Base-by-base conservation (phyloP, 1,140 invertebrate genomes). In the Myzus persicae region DNA sequence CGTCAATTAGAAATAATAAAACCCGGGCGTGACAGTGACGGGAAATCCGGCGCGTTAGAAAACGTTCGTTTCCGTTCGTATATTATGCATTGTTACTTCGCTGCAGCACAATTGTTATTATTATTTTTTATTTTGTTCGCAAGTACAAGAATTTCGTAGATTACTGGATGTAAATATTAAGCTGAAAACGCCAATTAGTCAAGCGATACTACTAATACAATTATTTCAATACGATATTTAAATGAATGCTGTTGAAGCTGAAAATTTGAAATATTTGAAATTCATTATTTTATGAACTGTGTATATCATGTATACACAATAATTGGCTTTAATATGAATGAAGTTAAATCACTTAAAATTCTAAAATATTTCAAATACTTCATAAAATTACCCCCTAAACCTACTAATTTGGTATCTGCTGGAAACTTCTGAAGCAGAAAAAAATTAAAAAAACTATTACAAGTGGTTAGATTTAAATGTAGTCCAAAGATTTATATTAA, bases 1-100 rank as follows among this genome's bases (percentile, higher is more conserved):
- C 59, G 59, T n/a, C 59, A 76, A 76, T 76, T 76, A 76, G n/a
- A 76, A 76, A 76, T 76, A 76, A 76, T 76, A 76, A 76, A 76
- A 76, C n/a, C 11, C n/a, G 59, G 59, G 59, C 59, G 59, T 76
- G n/a, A 76, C 59, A 14, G 0, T 76, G n/a, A 76, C 59, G 59
- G 59, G 59, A 76, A 76, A 76, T 76, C 59, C 59, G 59, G 59
- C 59, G 59, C 59, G 59, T 76, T 76, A 18, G n/a, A 76, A 76
- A 76, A 76, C n/a, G n/a, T n/a, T 76, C 59, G 31, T n/a, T 76
- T 76, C 59, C 59, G 59, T 76, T 76, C 14, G n/a, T 76, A 76
- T 18, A 76, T 18, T n/a, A n/a, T 76, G 59, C 59, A 76, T 76
- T 76, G 59, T 76, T 76, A 31, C 31, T 67, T 31, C 4, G 59